Conservation (phyloP, 2,113 vertebrate genomes). For the Trichomycterus rosablanca region DNA sequence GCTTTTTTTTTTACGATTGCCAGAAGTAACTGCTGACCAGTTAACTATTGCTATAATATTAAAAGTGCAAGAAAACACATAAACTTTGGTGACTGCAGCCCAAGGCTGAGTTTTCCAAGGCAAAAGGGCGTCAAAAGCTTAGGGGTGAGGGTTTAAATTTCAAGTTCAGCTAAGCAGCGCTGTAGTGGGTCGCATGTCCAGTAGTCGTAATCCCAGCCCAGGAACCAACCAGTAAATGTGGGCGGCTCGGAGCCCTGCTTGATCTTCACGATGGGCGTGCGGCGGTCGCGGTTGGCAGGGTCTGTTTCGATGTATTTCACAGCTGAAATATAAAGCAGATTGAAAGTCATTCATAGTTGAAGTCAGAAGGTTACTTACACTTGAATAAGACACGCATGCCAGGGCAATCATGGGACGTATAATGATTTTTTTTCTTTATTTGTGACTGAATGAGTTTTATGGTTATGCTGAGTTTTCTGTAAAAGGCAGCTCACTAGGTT, state of each 20-base stretch:
- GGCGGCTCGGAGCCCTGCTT: constrained; percentile 88
- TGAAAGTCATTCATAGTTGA: too few species aligned
- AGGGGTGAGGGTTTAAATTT: constrained; percentile 64
- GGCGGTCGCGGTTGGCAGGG: constrained; percentile 78
- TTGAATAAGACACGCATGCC: too few species aligned
- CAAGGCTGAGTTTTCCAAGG: not conserved
- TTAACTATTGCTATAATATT: constrained; percentile 21
- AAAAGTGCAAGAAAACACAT: not conserved
- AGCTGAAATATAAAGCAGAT: constrained; percentile 73
- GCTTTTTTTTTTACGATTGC: too few species aligned
- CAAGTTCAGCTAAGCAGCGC: constrained; percentile 82
- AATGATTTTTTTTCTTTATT: too few species aligned
- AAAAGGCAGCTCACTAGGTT: too few species aligned
- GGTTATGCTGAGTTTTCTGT: too few species aligned
- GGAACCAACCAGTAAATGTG: constrained; percentile 96
- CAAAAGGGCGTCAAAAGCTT: not conserved
- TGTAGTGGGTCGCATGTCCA: constrained; percentile 87
- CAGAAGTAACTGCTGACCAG: too few species aligned
- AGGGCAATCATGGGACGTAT: too few species aligned
- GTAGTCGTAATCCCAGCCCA: constrained; percentile 91
- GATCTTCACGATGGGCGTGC: constrained; percentile 81
- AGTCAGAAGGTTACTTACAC: too few species aligned
- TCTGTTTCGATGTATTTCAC: constrained; percentile 88
- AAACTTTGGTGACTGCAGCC: constrained; percentile 14
- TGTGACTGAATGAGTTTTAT: too few species aligned